Evolutionary conservation across 2,797 vertebrate genomes (phyloP).

Genomic region (Myripristis murdjan): DNA sequence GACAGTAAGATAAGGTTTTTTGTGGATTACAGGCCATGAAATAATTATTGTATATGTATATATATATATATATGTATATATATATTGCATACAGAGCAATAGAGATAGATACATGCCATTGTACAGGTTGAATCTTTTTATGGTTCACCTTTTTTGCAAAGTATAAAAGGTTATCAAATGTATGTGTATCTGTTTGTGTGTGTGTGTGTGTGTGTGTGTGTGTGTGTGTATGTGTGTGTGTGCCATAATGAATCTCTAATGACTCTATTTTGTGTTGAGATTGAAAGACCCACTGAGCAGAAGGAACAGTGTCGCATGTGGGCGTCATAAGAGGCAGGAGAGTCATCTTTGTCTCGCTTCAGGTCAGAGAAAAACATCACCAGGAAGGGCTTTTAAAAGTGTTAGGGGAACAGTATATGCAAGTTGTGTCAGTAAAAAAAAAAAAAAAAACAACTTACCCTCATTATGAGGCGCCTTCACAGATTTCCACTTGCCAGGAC

Average conservation of each 20-base stretch:
- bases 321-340: neutral
- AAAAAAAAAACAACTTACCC: no score
- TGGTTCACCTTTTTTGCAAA: no score
- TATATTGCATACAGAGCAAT: no score
- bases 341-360: neutral
- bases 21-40: slow-evolving; percentile 32
- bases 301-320: slow-evolving; percentile 12
- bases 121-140: no score
- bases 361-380: slow-evolving; percentile 25
- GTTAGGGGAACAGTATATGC: no score
- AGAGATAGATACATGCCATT: no score
- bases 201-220: neutral
- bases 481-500: no score
- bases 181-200: no score
- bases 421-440: no score
- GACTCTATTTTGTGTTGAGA: slow-evolving; percentile 21
- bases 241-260: slow-evolving; percentile 14
- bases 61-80: no score
- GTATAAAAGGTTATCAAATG: no score
- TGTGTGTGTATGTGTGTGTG: neutral
- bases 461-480: no score
- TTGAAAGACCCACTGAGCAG: neutral
- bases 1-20: slow-evolving; percentile 42
- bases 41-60: neutral
- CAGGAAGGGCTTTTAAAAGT: slow-evolving; percentile 25